Base-by-base conservation (phyloP, 2,797 vertebrate species). In the Periparus ater region DNA sequence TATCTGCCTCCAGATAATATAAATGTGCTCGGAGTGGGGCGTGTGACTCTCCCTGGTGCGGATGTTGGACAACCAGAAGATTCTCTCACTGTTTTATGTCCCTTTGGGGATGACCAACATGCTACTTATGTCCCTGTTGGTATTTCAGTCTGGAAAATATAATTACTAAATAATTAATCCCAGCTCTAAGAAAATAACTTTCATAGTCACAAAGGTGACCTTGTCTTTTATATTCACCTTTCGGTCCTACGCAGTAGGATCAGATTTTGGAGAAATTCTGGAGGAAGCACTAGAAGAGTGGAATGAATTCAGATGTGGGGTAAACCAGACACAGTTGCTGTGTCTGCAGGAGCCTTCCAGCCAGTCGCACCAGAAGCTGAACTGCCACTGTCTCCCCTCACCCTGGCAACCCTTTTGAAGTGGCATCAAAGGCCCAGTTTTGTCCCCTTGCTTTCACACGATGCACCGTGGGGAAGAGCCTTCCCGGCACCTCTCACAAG, bases 91-190 rank as follows among this genome's bases (percentile, higher is more conserved):
- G 72, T 42, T 92, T 93, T 95, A 87, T 79, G 70, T 85, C 87
- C 61, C 88, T 70, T 81, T 48, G 67, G 95, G 95, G 78, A 88
- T 76, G 60, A 82, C 87, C 82, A 93, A 60, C 72, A 38, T 50
- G 67, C 75, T 88, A 66, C 91, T 93, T 84, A 40, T 0, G 6
- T 96, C 88, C 85, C 88, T 76, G 87, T 85, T 32, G 67, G 88
- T 90, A 82, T 90, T 96, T 76, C 83, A 76, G 55, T 54, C 60
- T 82, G 80, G 88, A 93, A 97, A 96, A 95, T 85, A 74, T 90
- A 96, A 95, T 96, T 96, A 79, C 95, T 95, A 71, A 96, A 96
- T 96, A 97, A 97, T 96, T 95, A 96, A 96, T 95, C 93, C 88
- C 93, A 93, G 83, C 83, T 95, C 95, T 63, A 90, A 85, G 93